phyloP scores from a whole-genome alignment of 2,113 vertebrate genomes.

The Nipponia nippon region DNA sequence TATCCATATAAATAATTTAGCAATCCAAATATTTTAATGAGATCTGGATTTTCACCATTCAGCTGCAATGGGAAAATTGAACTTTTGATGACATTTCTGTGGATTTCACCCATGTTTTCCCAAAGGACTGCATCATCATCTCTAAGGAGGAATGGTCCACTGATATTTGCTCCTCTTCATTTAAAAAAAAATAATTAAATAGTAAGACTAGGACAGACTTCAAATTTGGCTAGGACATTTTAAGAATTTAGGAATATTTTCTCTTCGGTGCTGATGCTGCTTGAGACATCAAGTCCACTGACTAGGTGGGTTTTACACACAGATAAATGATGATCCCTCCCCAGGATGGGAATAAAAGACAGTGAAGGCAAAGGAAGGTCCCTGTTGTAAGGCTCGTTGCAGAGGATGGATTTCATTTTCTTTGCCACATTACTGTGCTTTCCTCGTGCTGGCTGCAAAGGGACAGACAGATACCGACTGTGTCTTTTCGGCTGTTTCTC shows the following conservation, averaged over 20 bases:
- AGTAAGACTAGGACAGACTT: background rate
- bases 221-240: background rate
- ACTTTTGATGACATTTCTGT: background rate
- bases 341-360: background rate
- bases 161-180: background rate
- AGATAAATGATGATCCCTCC: background rate
- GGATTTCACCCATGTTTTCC: background rate
- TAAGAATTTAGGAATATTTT: background rate
- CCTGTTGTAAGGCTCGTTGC: background rate
- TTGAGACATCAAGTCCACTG: background rate
- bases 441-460: background rate
- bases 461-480: rapidly evolving
- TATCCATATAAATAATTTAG: conserved; percentile 1
- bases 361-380: background rate
- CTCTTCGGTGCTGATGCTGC: background rate
- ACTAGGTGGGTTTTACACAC: background rate
- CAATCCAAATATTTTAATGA: background rate
- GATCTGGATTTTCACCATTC: background rate
- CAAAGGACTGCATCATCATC: background rate
- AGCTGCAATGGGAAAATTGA: background rate
- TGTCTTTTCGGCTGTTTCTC: background rate
- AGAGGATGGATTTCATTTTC: background rate
- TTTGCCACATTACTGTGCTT: background rate
- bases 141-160: background rate
- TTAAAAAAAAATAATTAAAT: background rate